Conservation (phyloP, 1,140 invertebrate species). For the Drosophila orena region DNA sequence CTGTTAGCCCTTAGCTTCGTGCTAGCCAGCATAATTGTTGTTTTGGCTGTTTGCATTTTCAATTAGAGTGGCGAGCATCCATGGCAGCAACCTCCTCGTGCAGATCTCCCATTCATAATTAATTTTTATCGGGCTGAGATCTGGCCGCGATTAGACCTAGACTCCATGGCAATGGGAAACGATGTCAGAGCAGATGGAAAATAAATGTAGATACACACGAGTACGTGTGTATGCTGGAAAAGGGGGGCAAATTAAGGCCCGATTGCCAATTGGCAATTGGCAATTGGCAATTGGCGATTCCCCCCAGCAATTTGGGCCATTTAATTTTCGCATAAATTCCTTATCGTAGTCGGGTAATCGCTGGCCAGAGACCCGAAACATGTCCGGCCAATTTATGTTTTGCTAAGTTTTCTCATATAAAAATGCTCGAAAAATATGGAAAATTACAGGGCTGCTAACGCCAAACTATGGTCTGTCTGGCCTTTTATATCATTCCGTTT, state of each 20-base stretch:
- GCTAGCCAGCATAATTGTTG: slow-evolving; percentile 21
- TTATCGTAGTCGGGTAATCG: slow-evolving; percentile 72
- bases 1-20: slow-evolving; percentile 1
- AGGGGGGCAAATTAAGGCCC: slow-evolving; percentile 21
- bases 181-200: slow-evolving; percentile 53
- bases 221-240: neutral
- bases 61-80: slow-evolving; percentile 53
- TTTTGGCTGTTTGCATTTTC: slow-evolving; percentile 74
- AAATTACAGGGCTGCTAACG: slow-evolving; percentile 73
- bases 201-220: neutral
- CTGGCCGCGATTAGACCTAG: slow-evolving; percentile 66
- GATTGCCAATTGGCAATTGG: slow-evolving; percentile 13
- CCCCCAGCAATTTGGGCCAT: slow-evolving; percentile 67
- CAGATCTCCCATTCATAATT: slow-evolving; percentile 73
- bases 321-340: slow-evolving; percentile 81
- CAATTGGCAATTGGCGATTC: slow-evolving; percentile 12
- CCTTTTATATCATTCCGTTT: slow-evolving; percentile 31
- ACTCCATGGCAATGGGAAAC: slow-evolving; percentile 55
- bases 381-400: slow-evolving; percentile 80
- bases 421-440: slow-evolving; percentile 67
- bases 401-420: slow-evolving; percentile 84
- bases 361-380: slow-evolving; percentile 28
- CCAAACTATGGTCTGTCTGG: slow-evolving; percentile 34
- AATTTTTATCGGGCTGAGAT: slow-evolving; percentile 76
- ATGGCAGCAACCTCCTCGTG: slow-evolving; percentile 16